phyloP scores from a whole-genome alignment of 2,797 vertebrate species.

The Agapornis canus region DNA sequence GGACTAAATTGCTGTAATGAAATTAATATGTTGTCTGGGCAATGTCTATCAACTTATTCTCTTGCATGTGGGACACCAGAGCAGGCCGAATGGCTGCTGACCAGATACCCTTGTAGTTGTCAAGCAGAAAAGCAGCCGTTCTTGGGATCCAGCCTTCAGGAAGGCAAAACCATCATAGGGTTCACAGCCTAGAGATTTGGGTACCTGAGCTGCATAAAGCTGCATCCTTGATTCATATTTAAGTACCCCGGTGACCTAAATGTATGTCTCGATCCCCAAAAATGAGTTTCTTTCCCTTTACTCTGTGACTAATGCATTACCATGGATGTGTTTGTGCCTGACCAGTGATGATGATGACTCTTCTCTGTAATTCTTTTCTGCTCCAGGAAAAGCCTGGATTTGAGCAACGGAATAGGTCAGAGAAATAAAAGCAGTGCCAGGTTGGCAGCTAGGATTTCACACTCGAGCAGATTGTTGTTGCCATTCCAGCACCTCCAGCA shows the following conservation, averaged over 20 bases:
- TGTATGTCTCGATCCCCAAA: neutral
- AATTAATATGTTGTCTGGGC: neutral
- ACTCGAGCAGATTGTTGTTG: constrained; percentile 22
- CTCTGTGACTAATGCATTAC: neutral
- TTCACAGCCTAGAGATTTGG: neutral
- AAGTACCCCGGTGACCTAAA: neutral
- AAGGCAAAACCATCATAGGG: neutral
- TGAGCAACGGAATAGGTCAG: constrained; percentile 28
- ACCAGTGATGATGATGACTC: neutral
- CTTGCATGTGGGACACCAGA: neutral
- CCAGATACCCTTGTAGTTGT: rapidly evolving
- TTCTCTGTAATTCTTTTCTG: neutral
- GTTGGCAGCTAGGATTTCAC: constrained; percentile 22
- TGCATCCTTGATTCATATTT: neutral
- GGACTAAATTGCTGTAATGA: neutral
- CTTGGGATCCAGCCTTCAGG: neutral
- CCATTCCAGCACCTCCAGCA: constrained; percentile 41
- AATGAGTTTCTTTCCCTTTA: neutral
- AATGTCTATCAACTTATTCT: neutral
- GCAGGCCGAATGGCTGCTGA: neutral
- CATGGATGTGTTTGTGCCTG: neutral
- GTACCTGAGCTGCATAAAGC: neutral
- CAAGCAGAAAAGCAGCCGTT: neutral
- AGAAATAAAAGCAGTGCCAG: neutral
- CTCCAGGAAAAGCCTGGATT: constrained; percentile 19